These are phyloP conservation scores for Ridgeia piscesae DNA, from an alignment of 1,140 invertebrate species.

Conservation along the genomic window DNA sequence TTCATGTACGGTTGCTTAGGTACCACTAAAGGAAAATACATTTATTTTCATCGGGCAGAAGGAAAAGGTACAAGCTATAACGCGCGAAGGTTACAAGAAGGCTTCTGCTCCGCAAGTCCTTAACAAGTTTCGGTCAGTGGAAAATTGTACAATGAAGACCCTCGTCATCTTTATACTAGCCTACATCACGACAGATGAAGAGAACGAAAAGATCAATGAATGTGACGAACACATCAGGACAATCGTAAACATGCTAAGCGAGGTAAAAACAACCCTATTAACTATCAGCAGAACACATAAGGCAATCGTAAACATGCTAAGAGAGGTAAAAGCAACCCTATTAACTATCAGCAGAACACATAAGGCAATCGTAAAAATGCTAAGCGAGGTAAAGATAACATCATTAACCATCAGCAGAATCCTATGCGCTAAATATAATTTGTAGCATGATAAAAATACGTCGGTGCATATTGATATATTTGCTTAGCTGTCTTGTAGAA, in stretches of 20 bases:
- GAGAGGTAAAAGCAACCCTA: not conserved
- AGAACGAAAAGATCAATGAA: slow-evolving; percentile 26
- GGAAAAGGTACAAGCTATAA: not conserved
- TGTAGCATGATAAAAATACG: too few relatives aligned
- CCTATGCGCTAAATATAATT: too few relatives aligned
- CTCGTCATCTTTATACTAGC: slow-evolving; percentile 16
- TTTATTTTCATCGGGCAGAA: not conserved
- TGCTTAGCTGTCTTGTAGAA: too few relatives aligned
- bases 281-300: slow-evolving; percentile 6
- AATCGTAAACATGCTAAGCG: not conserved
- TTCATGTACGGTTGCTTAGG: not conserved
- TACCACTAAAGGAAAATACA: not conserved
- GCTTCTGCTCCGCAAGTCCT: not conserved
- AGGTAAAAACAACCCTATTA: not conserved
- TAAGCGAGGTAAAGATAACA: not conserved
- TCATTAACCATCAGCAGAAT: not conserved
- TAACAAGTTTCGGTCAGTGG: not conserved
- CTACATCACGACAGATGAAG: slow-evolving; percentile 26
- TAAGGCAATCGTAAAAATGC: not conserved
- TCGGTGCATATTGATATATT: too few relatives aligned
- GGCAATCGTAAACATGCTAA: not conserved
- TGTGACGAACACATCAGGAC: slow-evolving; percentile 12
- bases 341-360: not conserved
- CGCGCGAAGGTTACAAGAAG: not conserved
- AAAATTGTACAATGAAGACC: not conserved